A percentile compares a stretch with the other conserved stretches of the same genome.
Conservation (phyloP, 2,888 invertebrate species). For the Smittia aterrima region DNA sequence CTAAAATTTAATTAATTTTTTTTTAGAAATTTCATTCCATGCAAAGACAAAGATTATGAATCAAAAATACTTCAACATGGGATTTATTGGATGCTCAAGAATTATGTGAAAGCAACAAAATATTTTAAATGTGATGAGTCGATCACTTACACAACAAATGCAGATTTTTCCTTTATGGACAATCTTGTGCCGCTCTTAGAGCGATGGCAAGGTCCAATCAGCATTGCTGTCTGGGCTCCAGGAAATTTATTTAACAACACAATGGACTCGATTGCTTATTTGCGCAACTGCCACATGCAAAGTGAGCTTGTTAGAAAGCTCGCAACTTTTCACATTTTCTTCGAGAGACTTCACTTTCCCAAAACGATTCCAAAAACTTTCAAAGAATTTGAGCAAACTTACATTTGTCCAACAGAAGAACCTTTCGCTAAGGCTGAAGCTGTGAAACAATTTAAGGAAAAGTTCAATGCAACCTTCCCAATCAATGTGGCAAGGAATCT, state of each 20-base stretch:
- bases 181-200: constrained; percentile 60
- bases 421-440: neutral
- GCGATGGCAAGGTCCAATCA: constrained; percentile 61
- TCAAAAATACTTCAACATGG: constrained; percentile 56
- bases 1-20: too few relatives aligned
- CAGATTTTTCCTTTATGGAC: constrained; percentile 65
- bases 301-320: constrained; percentile 55
- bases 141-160: constrained; percentile 68
- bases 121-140: constrained; percentile 59
- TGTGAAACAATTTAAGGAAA: constrained; percentile 66
- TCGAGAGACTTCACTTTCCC: constrained; percentile 58
- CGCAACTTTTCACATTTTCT: constrained; percentile 61
- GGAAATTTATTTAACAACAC: constrained; percentile 58
- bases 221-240: constrained; percentile 60
- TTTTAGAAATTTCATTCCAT: neutral
- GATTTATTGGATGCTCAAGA: constrained; percentile 63
- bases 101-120: constrained; percentile 55
- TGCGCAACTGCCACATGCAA: constrained; percentile 55
- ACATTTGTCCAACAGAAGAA: neutral
- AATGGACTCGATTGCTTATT: constrained; percentile 56
- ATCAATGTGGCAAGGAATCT: constrained; percentile 85
- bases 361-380: constrained; percentile 48
- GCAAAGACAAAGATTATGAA: constrained; percentile 43
- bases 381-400: neutral
- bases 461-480: constrained; percentile 75